These are phyloP conservation scores for Drosophila takahashii DNA, from an alignment of 1,140 invertebrate species.

Conservation along the genomic window DNA sequence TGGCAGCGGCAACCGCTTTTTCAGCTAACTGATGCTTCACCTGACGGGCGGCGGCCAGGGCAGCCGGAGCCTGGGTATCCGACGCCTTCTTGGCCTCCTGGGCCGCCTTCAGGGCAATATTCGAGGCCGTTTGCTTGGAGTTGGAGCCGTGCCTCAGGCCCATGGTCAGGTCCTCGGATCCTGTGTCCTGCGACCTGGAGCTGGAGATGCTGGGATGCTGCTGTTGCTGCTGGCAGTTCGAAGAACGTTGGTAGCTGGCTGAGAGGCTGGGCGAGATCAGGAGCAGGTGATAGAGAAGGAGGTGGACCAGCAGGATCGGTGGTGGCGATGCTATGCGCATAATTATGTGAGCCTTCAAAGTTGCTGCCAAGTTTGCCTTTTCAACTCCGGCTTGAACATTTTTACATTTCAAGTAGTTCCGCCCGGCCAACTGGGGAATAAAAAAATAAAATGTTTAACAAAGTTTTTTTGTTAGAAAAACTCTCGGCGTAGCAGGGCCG, in stretches of 20 bases:
- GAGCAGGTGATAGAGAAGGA: constrained; percentile 37
- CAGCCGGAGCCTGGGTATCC: constrained; percentile 88
- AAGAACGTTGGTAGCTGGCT: background rate
- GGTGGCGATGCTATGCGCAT: constrained; percentile 51
- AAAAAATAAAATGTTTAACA: constrained; percentile 37
- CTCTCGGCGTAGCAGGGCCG: constrained; percentile 18
- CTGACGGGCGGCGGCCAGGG: constrained; percentile 88
- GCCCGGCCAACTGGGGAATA: constrained; percentile 66
- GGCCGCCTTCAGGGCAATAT: constrained; percentile 88
- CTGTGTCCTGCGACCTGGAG: background rate
- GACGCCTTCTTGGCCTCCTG: constrained; percentile 88
- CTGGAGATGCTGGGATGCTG: background rate
- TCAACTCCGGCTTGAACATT: constrained; percentile 62
- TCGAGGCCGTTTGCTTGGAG: constrained; percentile 84
- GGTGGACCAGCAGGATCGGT: constrained; percentile 22
- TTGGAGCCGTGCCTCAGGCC: background rate
- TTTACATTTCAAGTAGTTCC: constrained; percentile 77
- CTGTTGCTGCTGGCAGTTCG: background rate
- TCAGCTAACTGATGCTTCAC: constrained; percentile 89
- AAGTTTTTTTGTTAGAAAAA: constrained; percentile 57
- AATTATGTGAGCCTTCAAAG: constrained; percentile 74
- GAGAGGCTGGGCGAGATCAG: constrained; percentile 5
- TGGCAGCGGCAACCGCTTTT: constrained; percentile 87
- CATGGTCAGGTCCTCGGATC: background rate
- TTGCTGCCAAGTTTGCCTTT: constrained; percentile 65